A percentile compares a stretch with the other conserved stretches of the same genome.
Evolutionary conservation across 2,888 invertebrate species (phyloP).

Genomic region (Alcis repandata): DNA sequence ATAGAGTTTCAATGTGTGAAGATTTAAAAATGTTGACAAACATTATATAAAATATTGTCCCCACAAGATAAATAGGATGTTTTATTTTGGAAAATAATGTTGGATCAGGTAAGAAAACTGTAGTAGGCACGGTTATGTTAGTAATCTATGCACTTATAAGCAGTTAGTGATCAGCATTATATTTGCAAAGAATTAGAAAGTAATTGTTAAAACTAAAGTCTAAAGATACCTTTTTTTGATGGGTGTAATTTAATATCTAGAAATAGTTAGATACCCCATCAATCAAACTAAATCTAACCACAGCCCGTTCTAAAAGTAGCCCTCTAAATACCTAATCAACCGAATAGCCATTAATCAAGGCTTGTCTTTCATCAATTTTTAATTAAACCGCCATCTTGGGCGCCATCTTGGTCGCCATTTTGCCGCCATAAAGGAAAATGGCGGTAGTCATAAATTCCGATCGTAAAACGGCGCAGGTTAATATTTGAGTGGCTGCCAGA

Average conservation of each 20-base stretch:
- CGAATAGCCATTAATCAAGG: conserved; percentile 47
- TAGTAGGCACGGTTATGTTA: too few relatives aligned
- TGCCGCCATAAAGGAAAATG: conserved; percentile 52
- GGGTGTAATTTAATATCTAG: not conserved
- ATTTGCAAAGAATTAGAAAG: too few relatives aligned
- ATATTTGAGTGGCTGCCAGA: conserved; percentile 51
- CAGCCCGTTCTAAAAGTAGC: conserved; percentile 33
- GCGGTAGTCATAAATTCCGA: conserved; percentile 52
- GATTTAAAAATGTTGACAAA: too few relatives aligned
- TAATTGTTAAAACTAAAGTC: too few relatives aligned
- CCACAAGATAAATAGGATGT: too few relatives aligned
- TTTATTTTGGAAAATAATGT: too few relatives aligned
- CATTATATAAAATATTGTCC: too few relatives aligned
- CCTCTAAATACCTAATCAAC: conserved; percentile 24
- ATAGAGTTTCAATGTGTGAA: too few relatives aligned
- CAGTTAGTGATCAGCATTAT: too few relatives aligned
- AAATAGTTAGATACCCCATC: not conserved
- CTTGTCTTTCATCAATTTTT: conserved; percentile 57
- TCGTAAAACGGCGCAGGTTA: conserved; percentile 53
- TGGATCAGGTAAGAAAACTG: too few relatives aligned
- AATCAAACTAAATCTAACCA: conserved; percentile 6
- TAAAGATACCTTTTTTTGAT: too few relatives aligned
- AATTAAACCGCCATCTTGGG: conserved; percentile 56
- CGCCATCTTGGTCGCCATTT: conserved; percentile 42
- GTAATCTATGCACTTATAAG: too few relatives aligned